phyloP scores from a whole-genome alignment of 1,140 invertebrate genomes.

The Megalonaias nervosa region DNA sequence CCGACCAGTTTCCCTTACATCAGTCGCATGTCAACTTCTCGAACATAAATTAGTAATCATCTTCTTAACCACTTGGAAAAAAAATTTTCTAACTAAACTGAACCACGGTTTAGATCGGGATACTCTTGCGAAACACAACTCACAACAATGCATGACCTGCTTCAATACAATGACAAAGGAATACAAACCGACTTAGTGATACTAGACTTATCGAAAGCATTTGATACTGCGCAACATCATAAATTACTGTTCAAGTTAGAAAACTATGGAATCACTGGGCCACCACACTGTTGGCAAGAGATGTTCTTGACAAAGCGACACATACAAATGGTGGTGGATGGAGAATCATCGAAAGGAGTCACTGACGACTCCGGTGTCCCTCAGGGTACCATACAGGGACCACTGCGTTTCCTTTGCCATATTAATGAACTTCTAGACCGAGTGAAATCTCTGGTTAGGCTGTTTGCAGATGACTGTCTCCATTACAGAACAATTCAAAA shows the following conservation, averaged over 20 bases:
- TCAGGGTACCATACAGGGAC: slow-evolving; percentile 34
- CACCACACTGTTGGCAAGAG: background rate
- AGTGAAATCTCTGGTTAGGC: background rate
- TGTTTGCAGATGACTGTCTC: background rate
- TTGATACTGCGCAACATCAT: too few species aligned
- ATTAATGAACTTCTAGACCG: slow-evolving; percentile 29
- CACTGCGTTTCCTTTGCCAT: slow-evolving; percentile 36
- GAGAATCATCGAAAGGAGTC: slow-evolving; percentile 5
- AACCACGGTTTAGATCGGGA: too few species aligned
- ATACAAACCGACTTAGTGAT: background rate
- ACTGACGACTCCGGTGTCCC: slow-evolving; percentile 23
- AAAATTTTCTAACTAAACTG: too few species aligned
- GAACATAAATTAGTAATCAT: too few species aligned
- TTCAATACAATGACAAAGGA: too few species aligned
- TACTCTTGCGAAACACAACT: too few species aligned
- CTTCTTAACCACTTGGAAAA: too few species aligned
- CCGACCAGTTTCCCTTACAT: too few species aligned
- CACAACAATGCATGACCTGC: too few species aligned
- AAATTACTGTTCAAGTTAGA: too few species aligned
- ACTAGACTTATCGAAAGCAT: slow-evolving; percentile 13
- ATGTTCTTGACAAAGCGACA: slow-evolving; percentile 5
- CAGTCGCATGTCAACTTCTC: too few species aligned
- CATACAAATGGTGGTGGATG: background rate
- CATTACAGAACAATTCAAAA: too few species aligned
- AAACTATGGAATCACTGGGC: background rate